These are phyloP conservation scores for Phocoena phocoena DNA, from an alignment of 2,113 vertebrate genomes.

Conservation along the genomic window DNA sequence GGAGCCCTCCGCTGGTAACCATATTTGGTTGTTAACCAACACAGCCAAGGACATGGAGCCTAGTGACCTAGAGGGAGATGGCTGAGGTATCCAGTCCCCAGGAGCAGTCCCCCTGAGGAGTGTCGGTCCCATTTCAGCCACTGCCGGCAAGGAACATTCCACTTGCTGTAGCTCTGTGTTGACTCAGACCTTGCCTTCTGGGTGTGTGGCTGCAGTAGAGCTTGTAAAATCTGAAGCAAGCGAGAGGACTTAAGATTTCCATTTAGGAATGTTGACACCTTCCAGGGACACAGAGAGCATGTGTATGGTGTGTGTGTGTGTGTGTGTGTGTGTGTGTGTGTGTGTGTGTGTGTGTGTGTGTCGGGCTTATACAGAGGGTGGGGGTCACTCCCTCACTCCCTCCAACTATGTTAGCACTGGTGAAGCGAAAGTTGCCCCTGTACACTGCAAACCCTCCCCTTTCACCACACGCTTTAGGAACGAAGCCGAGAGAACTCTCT, in stretches of 20 bases:
- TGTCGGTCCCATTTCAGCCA: constrained; percentile 26
- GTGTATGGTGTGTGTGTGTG: too few species aligned
- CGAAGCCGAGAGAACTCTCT: constrained; percentile 42
- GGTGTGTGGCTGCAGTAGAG: not conserved
- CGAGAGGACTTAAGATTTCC: constrained; percentile 8
- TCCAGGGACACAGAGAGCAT: not conserved
- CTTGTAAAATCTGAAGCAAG: constrained; percentile 67
- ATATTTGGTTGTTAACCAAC: constrained; percentile 68
- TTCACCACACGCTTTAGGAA: constrained; percentile 7
- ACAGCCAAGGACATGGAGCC: constrained; percentile 24
- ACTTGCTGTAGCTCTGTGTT: constrained; percentile 8
- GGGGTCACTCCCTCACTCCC: not conserved
- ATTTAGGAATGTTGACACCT: constrained; percentile 33
- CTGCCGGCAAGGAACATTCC: constrained; percentile 7
- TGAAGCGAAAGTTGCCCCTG: not conserved
- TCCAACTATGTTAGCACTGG: not conserved
- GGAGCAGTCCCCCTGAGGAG: constrained; percentile 19
- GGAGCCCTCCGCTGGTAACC: constrained; percentile 3
- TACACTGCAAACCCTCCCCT: not conserved
- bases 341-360: not conserved
- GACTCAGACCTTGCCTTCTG: constrained; percentile 29
- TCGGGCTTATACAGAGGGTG: not conserved
- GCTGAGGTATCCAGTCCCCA: constrained; percentile 67
- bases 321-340: not conserved
- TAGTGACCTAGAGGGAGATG: constrained; percentile 59